A percentile compares a stretch with the other conserved stretches of the same genome.
Conservation (phyloP, 2,113 vertebrate species). For the Callipepla squamata region DNA sequence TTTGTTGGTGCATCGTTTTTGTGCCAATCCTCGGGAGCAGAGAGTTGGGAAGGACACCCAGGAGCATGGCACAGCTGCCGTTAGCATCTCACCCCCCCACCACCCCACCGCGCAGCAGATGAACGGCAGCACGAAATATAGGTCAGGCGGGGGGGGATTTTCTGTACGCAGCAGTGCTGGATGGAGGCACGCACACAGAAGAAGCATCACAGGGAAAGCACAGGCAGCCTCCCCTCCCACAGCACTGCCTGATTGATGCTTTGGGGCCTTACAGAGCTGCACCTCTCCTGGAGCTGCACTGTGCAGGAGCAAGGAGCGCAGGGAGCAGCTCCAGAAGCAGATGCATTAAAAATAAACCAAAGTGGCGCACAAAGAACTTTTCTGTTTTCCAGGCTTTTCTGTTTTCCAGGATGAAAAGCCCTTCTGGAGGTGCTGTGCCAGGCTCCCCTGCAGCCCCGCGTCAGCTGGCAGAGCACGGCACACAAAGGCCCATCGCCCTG, state of each 20-base stretch:
- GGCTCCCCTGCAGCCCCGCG: neutral
- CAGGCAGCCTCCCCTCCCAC: neutral
- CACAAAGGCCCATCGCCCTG: neutral
- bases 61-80: neutral
- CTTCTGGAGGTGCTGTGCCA: neutral
- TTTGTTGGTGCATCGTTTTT: neutral
- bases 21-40: neutral
- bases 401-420: neutral
- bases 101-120: neutral
- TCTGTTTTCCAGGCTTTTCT: neutral
- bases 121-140: fast-evolving
- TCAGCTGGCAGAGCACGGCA: neutral
- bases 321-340: neutral
- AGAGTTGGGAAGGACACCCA: neutral
- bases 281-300: no score
- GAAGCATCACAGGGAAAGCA: neutral
- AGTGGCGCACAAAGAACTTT: neutral
- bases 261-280: neutral
- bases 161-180: fast-evolving
- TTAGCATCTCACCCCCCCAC: neutral
- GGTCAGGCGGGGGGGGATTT: neutral
- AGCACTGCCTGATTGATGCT: fast-evolving
- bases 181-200: fast-evolving
- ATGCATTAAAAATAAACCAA: neutral
- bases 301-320: neutral